phyloP scores from a whole-genome alignment of 2,797 vertebrate species.

The Graptemys geographica region DNA sequence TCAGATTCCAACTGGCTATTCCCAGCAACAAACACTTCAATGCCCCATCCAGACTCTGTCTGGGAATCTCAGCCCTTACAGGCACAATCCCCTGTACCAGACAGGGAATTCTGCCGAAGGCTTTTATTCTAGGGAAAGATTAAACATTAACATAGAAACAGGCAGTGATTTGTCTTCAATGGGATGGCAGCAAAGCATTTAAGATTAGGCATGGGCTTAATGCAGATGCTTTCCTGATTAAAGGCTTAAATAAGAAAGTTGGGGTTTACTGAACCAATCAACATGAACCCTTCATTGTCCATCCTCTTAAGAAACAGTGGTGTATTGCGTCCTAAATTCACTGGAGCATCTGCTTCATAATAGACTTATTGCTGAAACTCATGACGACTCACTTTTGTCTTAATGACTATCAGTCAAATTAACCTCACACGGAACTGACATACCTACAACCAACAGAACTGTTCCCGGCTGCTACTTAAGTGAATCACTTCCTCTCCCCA shows the following conservation, averaged over 20 bases:
- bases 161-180: background rate
- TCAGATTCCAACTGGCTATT: too few species aligned
- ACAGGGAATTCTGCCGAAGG: too few species aligned
- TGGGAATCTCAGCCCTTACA: too few species aligned
- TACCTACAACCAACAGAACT: background rate
- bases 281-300: background rate
- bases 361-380: background rate
- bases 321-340: background rate
- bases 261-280: background rate
- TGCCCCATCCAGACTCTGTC: too few species aligned
- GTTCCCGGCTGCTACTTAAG: background rate
- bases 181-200: background rate
- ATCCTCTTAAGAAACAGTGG: background rate
- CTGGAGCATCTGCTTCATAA: background rate
- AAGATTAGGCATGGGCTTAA: background rate
- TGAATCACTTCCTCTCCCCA: background rate
- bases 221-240: background rate
- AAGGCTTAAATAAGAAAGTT: background rate
- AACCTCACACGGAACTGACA: background rate
- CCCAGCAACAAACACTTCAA: too few species aligned
- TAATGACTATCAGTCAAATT: too few species aligned
- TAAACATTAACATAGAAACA: background rate
- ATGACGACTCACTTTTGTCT: background rate
- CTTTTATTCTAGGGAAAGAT: background rate
- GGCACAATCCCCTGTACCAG: too few species aligned